A percentile compares a stretch with the other conserved stretches of the same genome.
phyloP scores from a whole-genome alignment of 2,113 vertebrate species.

The Myxocyprinus asiaticus region DNA sequence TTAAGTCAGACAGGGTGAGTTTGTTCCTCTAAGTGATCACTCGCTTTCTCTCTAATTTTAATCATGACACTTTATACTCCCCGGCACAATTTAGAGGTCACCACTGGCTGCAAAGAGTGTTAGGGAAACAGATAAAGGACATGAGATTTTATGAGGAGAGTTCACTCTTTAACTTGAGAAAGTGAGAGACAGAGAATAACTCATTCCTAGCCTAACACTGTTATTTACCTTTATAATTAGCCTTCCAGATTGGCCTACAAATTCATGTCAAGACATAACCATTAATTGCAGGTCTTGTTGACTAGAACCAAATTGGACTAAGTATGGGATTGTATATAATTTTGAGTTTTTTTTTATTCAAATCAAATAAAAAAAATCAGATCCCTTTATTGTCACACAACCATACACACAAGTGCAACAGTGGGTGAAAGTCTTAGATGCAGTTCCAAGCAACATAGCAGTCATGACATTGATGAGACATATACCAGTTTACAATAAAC shows the following conservation, averaged over 20 bases:
- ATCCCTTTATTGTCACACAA: too few species aligned
- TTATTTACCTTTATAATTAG: not conserved
- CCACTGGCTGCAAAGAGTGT: not conserved
- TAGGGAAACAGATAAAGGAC: not conserved
- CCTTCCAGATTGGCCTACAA: too few species aligned
- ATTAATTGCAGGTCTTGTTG: not conserved
- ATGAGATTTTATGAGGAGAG: not conserved
- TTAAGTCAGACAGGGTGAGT: not conserved
- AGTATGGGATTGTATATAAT: too few species aligned
- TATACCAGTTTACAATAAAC: too few species aligned
- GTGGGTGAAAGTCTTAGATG: too few species aligned
- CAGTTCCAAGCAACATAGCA: too few species aligned
- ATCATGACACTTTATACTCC: constrained; percentile 24
- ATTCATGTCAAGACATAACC: not conserved
- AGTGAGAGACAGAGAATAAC: not conserved
- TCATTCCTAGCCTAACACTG: too few species aligned
- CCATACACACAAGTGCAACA: too few species aligned
- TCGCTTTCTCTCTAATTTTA: not conserved
- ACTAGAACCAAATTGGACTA: too few species aligned
- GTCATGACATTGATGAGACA: too few species aligned
- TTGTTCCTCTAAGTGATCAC: constrained; percentile 1
- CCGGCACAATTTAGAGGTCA: constrained; percentile 27
- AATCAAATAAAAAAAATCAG: too few species aligned
- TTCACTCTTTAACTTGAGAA: not conserved
- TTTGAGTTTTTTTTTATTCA: too few species aligned